Conservation (phyloP, 2,113 vertebrate species). For the Vombatus ursinus region DNA sequence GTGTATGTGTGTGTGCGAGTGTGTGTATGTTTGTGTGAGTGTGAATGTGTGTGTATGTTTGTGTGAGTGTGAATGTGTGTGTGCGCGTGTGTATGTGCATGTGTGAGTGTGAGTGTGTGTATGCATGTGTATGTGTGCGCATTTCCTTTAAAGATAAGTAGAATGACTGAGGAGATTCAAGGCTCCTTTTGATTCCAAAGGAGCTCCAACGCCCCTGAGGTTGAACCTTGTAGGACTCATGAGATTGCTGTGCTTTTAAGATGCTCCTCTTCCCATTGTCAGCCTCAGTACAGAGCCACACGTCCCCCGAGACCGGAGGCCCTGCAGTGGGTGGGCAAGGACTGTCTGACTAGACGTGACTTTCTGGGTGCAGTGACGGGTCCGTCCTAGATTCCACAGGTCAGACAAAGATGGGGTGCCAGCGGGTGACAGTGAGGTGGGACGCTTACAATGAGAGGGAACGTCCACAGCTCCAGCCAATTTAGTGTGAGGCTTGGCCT, state of each 20-base stretch:
- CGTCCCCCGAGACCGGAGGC: neutral
- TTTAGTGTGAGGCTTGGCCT: neutral
- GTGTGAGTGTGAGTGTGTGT: too few species aligned
- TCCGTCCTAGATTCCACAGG: neutral
- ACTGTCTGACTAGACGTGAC: too few species aligned
- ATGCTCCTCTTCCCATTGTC: neutral
- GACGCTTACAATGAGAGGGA: neutral
- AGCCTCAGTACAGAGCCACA: too few species aligned
- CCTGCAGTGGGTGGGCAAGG: rapidly evolving
- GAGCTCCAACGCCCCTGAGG: neutral
- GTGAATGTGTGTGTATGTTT: too few species aligned
- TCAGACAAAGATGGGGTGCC: neutral
- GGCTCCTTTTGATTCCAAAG: neutral
- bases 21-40: too few species aligned
- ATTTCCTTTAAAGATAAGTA: neutral
- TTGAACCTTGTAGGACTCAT: neutral
- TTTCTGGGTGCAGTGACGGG: too few species aligned
- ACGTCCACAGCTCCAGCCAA: neutral
- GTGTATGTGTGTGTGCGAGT: too few species aligned
- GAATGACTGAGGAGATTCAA: neutral
- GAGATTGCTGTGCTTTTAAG: neutral
- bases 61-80: too few species aligned
- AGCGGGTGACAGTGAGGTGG: neutral
- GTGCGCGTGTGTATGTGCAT: too few species aligned
- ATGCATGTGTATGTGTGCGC: too few species aligned